Percentiles rank a stretch among this genome's conserved stretches.
phyloP scores from a whole-genome alignment of 2,797 vertebrate species.

The Peromyscus aztecus region DNA sequence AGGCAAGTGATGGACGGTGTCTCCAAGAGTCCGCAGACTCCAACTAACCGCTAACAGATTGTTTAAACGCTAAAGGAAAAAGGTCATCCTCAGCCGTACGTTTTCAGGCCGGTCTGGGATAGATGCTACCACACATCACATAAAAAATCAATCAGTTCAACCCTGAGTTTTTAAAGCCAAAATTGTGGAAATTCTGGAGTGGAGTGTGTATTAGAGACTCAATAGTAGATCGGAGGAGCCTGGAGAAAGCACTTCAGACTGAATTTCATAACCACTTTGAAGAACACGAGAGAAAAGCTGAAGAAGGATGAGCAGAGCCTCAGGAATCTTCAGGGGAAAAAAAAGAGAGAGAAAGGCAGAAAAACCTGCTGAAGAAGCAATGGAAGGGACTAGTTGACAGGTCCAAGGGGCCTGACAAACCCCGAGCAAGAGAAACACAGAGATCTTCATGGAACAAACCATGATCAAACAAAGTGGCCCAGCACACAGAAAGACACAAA shows the following conservation, averaged over 20 bases:
- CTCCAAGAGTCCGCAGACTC: rapidly evolving
- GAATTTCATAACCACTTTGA: neutral
- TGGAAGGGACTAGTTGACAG: neutral
- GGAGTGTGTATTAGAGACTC: neutral
- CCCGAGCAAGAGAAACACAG: neutral
- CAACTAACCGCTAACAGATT: neutral
- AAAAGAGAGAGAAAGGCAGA: neutral
- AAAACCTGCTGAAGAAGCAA: neutral
- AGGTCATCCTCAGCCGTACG: neutral
- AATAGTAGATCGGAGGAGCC: neutral
- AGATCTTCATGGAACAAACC: neutral
- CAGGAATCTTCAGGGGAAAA: neutral
- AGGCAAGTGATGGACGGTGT: rapidly evolving
- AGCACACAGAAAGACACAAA: neutral
- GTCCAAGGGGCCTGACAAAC: neutral
- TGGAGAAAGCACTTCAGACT: neutral
- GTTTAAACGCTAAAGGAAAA: neutral
- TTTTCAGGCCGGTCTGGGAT: neutral
- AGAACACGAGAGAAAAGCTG: neutral
- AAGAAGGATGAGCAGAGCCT: neutral
- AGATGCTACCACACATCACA: neutral
- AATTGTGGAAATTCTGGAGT: neutral
- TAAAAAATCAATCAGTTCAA: neutral
- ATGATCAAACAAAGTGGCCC: neutral
- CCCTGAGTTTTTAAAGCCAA: neutral